Evolutionary conservation across 2,888 invertebrate species (phyloP).

Genomic region (Lamproptera curius): DNA sequence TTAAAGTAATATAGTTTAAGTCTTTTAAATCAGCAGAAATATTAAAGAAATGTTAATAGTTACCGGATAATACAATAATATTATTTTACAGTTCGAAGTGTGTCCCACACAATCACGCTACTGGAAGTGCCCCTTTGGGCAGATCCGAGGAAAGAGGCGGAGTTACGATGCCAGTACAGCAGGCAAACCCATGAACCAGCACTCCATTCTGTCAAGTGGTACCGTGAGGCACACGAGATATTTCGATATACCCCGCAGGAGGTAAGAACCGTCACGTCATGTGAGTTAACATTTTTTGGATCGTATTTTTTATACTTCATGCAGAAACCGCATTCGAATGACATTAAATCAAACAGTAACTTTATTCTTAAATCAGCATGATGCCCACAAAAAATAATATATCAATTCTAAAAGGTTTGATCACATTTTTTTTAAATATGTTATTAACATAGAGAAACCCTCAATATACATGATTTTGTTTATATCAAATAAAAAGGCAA

Average conservation of each 20-base stretch:
- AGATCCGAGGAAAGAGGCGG: slow-evolving; percentile 57
- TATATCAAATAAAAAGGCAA: no score
- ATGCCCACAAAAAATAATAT: no score
- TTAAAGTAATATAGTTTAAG: background rate
- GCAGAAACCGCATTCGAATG: no score
- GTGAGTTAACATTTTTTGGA: background rate
- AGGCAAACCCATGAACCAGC: slow-evolving; percentile 67
- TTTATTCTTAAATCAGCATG: no score
- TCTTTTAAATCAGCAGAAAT: background rate
- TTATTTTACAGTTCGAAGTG: slow-evolving; percentile 49
- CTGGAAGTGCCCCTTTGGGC: slow-evolving; percentile 64
- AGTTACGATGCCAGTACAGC: slow-evolving; percentile 55
- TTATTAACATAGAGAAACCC: no score
- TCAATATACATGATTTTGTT: no score
- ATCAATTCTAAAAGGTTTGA: no score
- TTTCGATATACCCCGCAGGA: slow-evolving; percentile 66
- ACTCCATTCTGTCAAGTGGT: slow-evolving; percentile 88
- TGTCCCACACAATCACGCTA: slow-evolving; percentile 61
- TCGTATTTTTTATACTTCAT: no score
- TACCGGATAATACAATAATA: background rate
- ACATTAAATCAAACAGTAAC: no score
- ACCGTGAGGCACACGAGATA: slow-evolving; percentile 77
- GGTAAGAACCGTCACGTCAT: no score
- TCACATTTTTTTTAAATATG: no score
- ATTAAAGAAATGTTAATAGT: background rate